Percentiles rank a stretch among this genome's conserved stretches.
These are phyloP conservation scores for Takifugu flavidus DNA, from an alignment of 2,113 vertebrate species.

Conservation along the genomic window DNA sequence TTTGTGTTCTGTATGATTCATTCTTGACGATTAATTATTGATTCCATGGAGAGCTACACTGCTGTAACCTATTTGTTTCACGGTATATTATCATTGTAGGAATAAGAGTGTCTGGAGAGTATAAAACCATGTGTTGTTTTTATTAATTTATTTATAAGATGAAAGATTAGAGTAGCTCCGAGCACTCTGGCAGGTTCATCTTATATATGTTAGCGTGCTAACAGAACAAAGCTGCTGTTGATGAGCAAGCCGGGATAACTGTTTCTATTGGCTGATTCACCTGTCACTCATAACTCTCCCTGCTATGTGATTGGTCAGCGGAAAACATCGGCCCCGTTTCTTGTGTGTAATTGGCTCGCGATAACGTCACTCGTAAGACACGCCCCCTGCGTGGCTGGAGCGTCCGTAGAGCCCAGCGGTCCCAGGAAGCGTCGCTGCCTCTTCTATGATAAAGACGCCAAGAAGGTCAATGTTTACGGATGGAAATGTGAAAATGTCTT, in stretches of 20 bases:
- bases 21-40: too few relatives aligned
- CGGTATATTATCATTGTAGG: too few relatives aligned
- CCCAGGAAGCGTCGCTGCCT: constrained; percentile 49
- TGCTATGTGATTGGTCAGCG: constrained; percentile 34
- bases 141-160: too few relatives aligned
- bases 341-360: constrained; percentile 38
- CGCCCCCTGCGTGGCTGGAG: constrained; percentile 33
- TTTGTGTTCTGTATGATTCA: too few relatives aligned
- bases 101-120: too few relatives aligned
- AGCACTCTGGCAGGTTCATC: too few relatives aligned
- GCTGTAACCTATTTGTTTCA: too few relatives aligned
- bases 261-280: constrained; percentile 28
- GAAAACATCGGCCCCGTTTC: not conserved
- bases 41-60: too few relatives aligned
- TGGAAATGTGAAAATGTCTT: constrained; percentile 19
- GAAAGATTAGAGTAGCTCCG: too few relatives aligned
- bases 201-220: constrained; percentile 8
- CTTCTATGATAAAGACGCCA: constrained; percentile 32
- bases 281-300: not conserved
- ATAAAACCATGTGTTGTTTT: too few relatives aligned
- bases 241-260: not conserved
- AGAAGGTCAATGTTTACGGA: not conserved
- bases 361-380: constrained; percentile 34
- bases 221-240: constrained; percentile 29
- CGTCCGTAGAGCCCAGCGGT: constrained; percentile 49